Base-by-base conservation (phyloP, 1,140 invertebrate genomes). In the Aphelinus certus region DNA sequence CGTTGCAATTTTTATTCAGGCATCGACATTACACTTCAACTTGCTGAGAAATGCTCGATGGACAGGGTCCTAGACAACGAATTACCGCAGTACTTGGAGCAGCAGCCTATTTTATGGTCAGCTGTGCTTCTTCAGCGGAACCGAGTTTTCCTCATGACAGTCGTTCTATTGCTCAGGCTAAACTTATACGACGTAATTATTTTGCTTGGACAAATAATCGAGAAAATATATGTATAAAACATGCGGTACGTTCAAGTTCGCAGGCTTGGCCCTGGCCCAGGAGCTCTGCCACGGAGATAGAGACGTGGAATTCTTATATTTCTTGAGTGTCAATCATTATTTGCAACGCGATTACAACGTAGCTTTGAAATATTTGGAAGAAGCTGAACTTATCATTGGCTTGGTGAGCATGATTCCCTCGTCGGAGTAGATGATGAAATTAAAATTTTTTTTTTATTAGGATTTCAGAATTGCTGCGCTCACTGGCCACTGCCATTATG, bases 391-490 rank as follows among this genome's bases (percentile, higher is more conserved):
- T 6, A 73, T 65, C 6, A 81, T 82, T 47, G 82, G 81, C 64
- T 56, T 81, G 76, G 83, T 84, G 71, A 53, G 26, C 26, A 26
- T 26, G 26, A 26, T 26, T 26, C 26, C 26, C 26, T 26, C 26
- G 26, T 26, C 26, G 26, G 26, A 0, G 26, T 26, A 26, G 26
- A 26, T 26, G 26, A 26, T 26, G 26, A 26, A 26, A 26, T 26
- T 26, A 26, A 26, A 26, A 26, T 26, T 26, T 26, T 26, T 26
- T 26, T 26, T 26, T 26, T 26, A 26, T 26, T 43, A 84, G 82
- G 79, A 84, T 46, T 81, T 81, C 47, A 78, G 80, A 2, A 65
- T 84, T 45, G 75, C 77, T 64, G 77, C 78, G 57, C 62, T 84
- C 62, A 76, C 79, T 73, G 82, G 82, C 0, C 81, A 83, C 26